Conservation (phyloP, 2,888 invertebrate genomes). For the Rhingia campestris region DNA sequence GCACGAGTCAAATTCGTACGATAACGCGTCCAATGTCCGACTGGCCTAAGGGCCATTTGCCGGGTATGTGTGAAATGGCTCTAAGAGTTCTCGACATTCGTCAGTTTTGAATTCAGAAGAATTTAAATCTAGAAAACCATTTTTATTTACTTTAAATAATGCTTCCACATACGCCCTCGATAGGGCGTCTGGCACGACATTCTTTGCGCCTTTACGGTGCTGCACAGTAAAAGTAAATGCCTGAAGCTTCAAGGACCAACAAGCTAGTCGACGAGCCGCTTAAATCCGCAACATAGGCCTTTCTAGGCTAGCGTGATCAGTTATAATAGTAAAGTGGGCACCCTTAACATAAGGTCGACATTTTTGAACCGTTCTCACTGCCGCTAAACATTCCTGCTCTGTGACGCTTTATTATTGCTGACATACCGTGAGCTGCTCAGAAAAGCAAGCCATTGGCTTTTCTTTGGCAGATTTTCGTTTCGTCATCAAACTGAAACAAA, state of each 20-base stretch:
- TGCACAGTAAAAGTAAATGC: no score
- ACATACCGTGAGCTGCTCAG: neutral
- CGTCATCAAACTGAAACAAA: neutral
- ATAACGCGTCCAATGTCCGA: no score
- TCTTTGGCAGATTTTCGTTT: no score
- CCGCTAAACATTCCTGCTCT: no score
- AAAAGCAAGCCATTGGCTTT: neutral
- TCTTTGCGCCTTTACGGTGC: neutral
- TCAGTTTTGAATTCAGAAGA: neutral
- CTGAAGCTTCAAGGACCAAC: conserved; percentile 11
- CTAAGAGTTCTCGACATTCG: neutral
- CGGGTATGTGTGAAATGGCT: no score
- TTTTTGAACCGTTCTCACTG: no score
- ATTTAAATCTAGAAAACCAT: neutral
- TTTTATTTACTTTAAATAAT: neutral
- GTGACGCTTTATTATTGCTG: no score
- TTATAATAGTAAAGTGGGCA: no score
- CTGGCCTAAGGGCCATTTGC: no score
- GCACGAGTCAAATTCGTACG: no score
- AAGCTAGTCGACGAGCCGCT: conserved; percentile 7
- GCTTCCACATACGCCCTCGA: conserved; percentile 13
- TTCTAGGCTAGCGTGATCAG: no score
- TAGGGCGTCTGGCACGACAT: conserved; percentile 5
- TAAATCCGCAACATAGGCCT: neutral
- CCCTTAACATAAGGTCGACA: no score